Evolutionary conservation across 2,113 vertebrate species (phyloP).

Genomic region (Dunckerocampus dactyliophorus): DNA sequence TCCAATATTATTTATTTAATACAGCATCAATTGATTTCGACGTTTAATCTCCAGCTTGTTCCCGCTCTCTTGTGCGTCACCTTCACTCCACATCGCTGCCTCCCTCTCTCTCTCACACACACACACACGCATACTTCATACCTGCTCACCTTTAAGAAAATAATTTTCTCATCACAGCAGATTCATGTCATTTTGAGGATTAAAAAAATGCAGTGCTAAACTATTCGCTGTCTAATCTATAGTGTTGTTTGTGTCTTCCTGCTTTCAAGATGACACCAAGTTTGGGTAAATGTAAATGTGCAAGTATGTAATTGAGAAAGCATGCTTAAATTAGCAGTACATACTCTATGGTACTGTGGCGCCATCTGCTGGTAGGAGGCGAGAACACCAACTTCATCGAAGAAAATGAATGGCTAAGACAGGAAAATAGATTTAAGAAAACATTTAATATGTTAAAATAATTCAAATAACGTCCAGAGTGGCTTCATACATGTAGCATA

Average conservation of each 20-base stretch:
- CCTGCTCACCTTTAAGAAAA: no score
- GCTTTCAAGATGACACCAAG: constrained; percentile 4
- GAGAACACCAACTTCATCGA: constrained; percentile 4
- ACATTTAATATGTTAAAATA: constrained; percentile 38
- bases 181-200: not conserved
- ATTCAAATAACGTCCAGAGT: constrained; percentile 21
- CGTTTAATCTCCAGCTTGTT: constrained; percentile 48
- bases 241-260: not conserved
- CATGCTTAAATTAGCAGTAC: constrained; percentile 14
- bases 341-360: constrained; percentile 48
- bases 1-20: constrained; percentile 46
- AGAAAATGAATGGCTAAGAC: not conserved
- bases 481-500: constrained; percentile 36
- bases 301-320: constrained; percentile 9
- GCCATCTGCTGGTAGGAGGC: constrained; percentile 58
- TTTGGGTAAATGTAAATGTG: not conserved
- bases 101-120: not conserved
- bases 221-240: not conserved
- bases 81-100: constrained; percentile 14
- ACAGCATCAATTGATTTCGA: constrained; percentile 56
- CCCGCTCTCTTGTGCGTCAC: constrained; percentile 25
- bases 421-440: constrained; percentile 6
- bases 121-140: not conserved
- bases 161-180: not conserved
- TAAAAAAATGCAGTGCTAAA: not conserved